phyloP scores from a whole-genome alignment of 2,797 vertebrate species.

The Vultur gryphus region DNA sequence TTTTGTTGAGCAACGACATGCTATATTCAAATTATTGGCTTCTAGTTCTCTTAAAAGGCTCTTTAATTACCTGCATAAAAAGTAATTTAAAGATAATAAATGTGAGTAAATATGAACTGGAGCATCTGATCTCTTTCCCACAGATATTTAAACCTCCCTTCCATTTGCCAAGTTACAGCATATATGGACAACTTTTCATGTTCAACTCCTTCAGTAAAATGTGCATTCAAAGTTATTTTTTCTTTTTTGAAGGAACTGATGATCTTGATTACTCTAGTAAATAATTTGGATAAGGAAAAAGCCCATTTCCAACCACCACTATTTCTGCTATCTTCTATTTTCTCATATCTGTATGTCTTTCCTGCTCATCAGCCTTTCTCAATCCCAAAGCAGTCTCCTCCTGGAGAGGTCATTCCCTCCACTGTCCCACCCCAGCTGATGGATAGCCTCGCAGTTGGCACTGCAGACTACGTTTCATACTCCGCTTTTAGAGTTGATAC shows the following conservation, averaged over 20 bases:
- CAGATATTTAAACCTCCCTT: neutral
- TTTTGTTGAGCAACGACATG: neutral
- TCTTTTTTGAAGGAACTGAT: neutral
- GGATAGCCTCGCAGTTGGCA: neutral
- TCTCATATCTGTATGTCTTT: rapidly evolving
- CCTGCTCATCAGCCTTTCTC: neutral
- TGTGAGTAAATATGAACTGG: neutral
- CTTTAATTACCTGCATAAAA: neutral
- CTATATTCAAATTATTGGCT: neutral
- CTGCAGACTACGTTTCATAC: rapidly evolving
- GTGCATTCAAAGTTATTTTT: neutral
- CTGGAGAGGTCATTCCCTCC: neutral
- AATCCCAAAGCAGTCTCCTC: neutral
- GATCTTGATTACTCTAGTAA: neutral
- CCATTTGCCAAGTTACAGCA: neutral
- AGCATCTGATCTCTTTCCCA: constrained; percentile 2
- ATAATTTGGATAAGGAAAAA: neutral
- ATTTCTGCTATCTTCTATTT: neutral
- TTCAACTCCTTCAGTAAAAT: neutral
- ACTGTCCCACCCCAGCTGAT: neutral
- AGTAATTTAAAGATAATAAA: neutral
- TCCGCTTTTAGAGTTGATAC: neutral
- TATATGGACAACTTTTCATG: neutral
- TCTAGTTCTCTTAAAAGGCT: neutral
- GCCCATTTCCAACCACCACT: neutral